These are phyloP conservation scores for Sandelia bainsii DNA, from an alignment of 2,797 vertebrate genomes.

Conservation along the genomic window DNA sequence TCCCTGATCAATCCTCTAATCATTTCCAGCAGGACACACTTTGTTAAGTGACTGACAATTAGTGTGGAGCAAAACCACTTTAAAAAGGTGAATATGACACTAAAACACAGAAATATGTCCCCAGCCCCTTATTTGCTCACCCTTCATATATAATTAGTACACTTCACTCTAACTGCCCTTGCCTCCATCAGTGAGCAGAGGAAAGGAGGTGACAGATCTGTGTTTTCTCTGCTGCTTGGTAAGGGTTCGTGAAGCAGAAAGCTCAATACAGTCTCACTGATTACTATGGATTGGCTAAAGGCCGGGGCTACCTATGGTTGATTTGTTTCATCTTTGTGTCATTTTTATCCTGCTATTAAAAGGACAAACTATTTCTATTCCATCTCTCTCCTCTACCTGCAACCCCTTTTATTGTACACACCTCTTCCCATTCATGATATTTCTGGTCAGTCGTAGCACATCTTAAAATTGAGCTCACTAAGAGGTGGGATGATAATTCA, in stretches of 20 bases:
- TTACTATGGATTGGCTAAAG: constrained; percentile 83
- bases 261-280: constrained; percentile 81
- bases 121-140: constrained; percentile 12
- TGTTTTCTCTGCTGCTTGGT: constrained; percentile 81
- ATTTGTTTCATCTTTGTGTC: constrained; percentile 84
- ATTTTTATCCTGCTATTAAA: constrained; percentile 77
- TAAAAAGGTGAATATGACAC: constrained; percentile 53
- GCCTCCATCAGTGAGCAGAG: constrained; percentile 62
- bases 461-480: constrained; percentile 15
- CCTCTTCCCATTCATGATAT: constrained; percentile 38
- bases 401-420: constrained; percentile 25
- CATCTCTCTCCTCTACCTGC: constrained; percentile 16
- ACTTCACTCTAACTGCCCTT: constrained; percentile 55
- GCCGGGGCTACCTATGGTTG: constrained; percentile 73
- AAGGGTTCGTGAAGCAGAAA: constrained; percentile 77
- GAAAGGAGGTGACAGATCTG: constrained; percentile 78
- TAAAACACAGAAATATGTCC: constrained; percentile 31
- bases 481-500: constrained; percentile 21
- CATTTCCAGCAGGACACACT: constrained; percentile 49
- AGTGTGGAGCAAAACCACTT: constrained; percentile 17
- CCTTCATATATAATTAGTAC: constrained; percentile 60
- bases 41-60: constrained; percentile 54
- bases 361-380: constrained; percentile 72
- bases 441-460: constrained; percentile 28
- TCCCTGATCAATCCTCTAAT: constrained; percentile 70